phyloP scores from a whole-genome alignment of 2,797 vertebrate genomes.

The Catamblyrhynchus diadema region DNA sequence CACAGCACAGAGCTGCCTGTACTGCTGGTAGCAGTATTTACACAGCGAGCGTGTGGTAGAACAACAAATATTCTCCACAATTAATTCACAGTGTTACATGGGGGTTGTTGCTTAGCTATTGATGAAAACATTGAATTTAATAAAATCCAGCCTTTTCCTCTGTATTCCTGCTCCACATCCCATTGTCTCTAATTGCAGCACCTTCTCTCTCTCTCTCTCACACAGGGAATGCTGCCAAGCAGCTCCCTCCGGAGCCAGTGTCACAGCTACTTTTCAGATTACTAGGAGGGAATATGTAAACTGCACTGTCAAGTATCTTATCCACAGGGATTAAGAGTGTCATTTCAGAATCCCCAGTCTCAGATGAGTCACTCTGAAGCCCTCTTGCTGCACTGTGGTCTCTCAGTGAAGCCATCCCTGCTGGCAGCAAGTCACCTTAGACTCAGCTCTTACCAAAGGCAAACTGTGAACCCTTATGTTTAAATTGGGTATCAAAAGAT shows the following conservation, averaged over 20 bases:
- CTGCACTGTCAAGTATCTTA: background rate
- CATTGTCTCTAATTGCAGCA: constrained; percentile 32
- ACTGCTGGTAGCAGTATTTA: background rate
- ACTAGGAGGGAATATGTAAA: background rate
- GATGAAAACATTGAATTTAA: constrained; percentile 52
- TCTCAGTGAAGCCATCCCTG: background rate
- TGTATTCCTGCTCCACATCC: background rate
- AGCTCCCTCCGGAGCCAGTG: background rate
- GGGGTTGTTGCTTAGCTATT: constrained; percentile 3
- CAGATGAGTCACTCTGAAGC: background rate
- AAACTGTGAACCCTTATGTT: background rate
- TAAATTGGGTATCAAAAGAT: background rate
- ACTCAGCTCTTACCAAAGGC: background rate
- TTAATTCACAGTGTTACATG: constrained; percentile 4
- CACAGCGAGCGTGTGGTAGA: background rate
- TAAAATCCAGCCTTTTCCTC: constrained; percentile 1
- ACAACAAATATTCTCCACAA: constrained; percentile 2
- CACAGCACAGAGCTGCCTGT: background rate
- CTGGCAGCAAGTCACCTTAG: background rate
- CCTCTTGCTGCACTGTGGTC: background rate
- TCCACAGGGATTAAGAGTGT: background rate
- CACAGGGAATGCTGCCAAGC: constrained; percentile 30
- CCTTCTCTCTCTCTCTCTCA: background rate
- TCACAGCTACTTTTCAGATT: background rate
- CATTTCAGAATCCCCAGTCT: background rate